Evolutionary conservation across 2,888 invertebrate species (phyloP).

Genomic region (Melolontha melolontha): DNA sequence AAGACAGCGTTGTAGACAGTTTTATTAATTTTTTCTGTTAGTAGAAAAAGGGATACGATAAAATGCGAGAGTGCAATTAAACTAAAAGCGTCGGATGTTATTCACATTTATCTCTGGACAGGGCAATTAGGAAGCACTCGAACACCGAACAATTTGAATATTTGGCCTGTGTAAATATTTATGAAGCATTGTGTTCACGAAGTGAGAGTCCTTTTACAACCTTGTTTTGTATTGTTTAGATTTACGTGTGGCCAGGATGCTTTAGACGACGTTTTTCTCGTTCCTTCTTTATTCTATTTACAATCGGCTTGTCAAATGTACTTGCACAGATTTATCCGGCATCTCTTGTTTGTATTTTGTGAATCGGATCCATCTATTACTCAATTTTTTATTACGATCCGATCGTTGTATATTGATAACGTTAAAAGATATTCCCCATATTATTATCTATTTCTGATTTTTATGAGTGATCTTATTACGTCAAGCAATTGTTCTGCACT

Average conservation of each 20-base stretch:
- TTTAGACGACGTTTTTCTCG: conserved; percentile 8
- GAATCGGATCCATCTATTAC: no score
- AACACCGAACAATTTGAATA: conserved; percentile 24
- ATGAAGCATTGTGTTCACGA: conserved; percentile 33
- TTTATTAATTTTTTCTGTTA: conserved; percentile 10
- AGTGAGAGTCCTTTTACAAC: conserved; percentile 21
- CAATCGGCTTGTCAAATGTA: conserved; percentile 13
- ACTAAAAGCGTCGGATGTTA: conserved; percentile 23
- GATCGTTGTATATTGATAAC: no score
- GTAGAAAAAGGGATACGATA: not conserved
- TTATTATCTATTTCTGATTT: no score
- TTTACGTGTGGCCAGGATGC: conserved; percentile 18
- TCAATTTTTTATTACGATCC: no score
- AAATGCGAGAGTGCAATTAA: conserved; percentile 16
- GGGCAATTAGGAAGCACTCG: conserved; percentile 29
- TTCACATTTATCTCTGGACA: conserved; percentile 23
- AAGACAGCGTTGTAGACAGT: not conserved
- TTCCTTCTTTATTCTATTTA: not conserved
- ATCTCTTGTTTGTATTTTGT: not conserved
- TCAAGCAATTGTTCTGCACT: no score
- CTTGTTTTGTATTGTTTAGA: conserved; percentile 27
- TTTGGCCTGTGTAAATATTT: conserved; percentile 36
- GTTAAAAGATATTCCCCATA: no score
- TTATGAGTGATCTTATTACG: no score
- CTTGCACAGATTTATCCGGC: not conserved